Evolutionary conservation across 1,140 invertebrate genomes (phyloP), one percentile per base, ranked within the genome.

Genomic region (Pemphigus obesinymphae): DNA sequence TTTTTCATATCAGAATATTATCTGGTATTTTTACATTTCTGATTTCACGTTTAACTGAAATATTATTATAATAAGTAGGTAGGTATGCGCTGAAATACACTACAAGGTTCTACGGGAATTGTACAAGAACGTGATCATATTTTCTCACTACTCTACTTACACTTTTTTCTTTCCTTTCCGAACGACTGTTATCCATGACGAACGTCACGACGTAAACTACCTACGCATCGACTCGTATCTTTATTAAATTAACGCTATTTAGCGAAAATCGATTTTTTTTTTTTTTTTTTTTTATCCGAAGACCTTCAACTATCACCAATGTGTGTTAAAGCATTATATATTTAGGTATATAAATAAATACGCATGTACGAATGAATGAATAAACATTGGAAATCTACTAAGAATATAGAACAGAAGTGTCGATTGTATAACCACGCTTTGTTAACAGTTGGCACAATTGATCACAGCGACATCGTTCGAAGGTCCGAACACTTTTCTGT

Each of bases 121-220:
- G 0, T 73, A 8, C 8, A 17, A 6, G 10, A 73, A 20, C 1
- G 7, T 3, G 8, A 73, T 48, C 43, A 43, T 29, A 45, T 43
- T 29, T 34, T 10, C 15, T 11, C 50, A n/a, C 17, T 34, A 8
- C 37, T 31, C 20, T 80, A 80, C 76, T 80, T 13, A 80, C 76
- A 31, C 11, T 40, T 80, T 61, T 63, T 45, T 80, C 58, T 45
- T 80, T 63, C 13, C 31, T 37, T 58, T 23, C 75, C 23, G 31
- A 63, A 63, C n/a, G 55, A 58, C 53, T 61, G 75, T 80, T 80
- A 40, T 61, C 75, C 75, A 80, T 80, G 75, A 61, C 75, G 75
- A 80, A 58, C 31, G 61, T 55, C 7, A 43, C 53, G 15, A 76
- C 5, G 11, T n/a, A n/a, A 23, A 80, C 75, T 80, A n/a, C n/a